These are phyloP conservation scores for Nyctibius grandis DNA, from an alignment of 2,797 vertebrate genomes.

Conservation along the genomic window DNA sequence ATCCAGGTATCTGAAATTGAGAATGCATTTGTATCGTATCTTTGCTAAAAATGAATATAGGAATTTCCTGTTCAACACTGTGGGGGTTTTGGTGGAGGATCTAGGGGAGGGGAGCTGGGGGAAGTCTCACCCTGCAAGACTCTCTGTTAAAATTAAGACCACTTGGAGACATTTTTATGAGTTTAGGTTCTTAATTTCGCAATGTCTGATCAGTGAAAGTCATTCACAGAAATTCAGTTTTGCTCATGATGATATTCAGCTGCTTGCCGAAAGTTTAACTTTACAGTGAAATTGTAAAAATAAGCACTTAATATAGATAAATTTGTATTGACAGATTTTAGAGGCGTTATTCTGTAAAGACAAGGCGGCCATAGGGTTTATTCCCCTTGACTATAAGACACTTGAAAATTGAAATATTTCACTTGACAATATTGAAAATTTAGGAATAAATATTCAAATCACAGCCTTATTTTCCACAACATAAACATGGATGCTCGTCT, in stretches of 20 bases:
- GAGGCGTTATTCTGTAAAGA: background rate
- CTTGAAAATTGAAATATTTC: no score
- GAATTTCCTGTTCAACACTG: background rate
- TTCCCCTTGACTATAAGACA: background rate
- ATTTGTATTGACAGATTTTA: background rate
- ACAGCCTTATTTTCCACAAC: background rate
- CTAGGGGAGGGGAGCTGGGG: background rate
- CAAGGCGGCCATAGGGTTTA: background rate
- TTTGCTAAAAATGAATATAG: fast-evolving
- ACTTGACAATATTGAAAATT: background rate
- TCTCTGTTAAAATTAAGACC: background rate
- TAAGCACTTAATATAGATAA: background rate
- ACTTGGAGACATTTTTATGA: background rate
- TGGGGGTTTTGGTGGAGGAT: background rate
- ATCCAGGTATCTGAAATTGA: background rate
- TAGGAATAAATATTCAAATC: background rate
- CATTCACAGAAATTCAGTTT: background rate
- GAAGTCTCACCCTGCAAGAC: background rate
- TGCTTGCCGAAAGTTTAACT: background rate
- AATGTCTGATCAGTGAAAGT: background rate
- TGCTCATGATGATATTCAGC: background rate
- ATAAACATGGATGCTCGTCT: background rate
- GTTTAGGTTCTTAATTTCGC: background rate
- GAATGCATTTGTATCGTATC: fast-evolving
- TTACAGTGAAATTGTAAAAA: background rate